These are phyloP conservation scores for Samia ricini DNA, from an alignment of 1,140 invertebrate species.

Conservation along the genomic window DNA sequence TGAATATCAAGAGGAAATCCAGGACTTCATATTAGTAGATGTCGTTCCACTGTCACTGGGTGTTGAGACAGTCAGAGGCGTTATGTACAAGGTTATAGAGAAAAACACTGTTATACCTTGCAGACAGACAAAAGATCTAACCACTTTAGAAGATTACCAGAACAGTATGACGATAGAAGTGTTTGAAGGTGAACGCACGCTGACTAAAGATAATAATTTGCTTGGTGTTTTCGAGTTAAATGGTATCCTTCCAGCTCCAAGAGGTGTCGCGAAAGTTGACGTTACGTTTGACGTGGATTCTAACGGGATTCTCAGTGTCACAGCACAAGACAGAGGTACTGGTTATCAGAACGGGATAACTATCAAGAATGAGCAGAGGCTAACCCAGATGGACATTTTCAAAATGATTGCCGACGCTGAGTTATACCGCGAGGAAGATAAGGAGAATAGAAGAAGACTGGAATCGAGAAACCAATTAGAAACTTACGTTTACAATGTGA, in stretches of 20 bases:
- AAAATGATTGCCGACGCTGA: conserved; percentile 82
- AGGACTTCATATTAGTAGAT: conserved; percentile 75
- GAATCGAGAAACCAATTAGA: conserved; percentile 84
- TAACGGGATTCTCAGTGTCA: conserved; percentile 74
- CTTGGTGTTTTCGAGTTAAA: conserved; percentile 50
- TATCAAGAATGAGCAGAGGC: conserved; percentile 71
- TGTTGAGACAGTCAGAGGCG: conserved; percentile 79
- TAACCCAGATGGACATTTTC: conserved; percentile 64
- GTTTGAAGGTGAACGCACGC: conserved; percentile 53
- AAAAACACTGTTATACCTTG: conserved; percentile 84
- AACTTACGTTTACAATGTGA: conserved; percentile 85
- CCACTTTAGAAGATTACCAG: conserved; percentile 58
- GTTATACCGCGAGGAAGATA: conserved; percentile 77
- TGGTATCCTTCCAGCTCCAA: conserved; percentile 51
- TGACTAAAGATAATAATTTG: conserved; percentile 56
- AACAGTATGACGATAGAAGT: conserved; percentile 56
- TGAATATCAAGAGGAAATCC: conserved; percentile 68
- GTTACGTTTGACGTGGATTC: conserved; percentile 52
- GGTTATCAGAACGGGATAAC: conserved; percentile 67
- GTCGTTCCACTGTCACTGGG: conserved; percentile 79
- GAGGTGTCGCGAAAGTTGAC: conserved; percentile 52
- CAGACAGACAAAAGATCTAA: conserved; percentile 46
- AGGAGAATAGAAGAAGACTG: conserved; percentile 76
- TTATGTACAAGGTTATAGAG: conserved; percentile 82
- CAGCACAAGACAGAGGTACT: conserved; percentile 67